A percentile compares a stretch with the other conserved stretches of the same genome.
Conservation (phyloP, 2,113 vertebrate species). For the mouse (Mus musculus) region GRCm39 chr5:4114001-4114500, state of each 20-base stretch:
- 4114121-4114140: slow-evolving; percentile 90
- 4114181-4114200: slow-evolving; percentile 83
- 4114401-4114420: slow-evolving; percentile 92
- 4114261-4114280: slow-evolving; percentile 90
- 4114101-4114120: slow-evolving; percentile 87
- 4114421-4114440: slow-evolving; percentile 91
- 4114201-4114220: slow-evolving; percentile 87
- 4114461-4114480: slow-evolving; percentile 88
- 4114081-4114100: slow-evolving; percentile 92
- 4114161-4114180: slow-evolving; percentile 90
- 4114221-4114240: slow-evolving; percentile 92
- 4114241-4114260: slow-evolving; percentile 92
- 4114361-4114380: slow-evolving; percentile 88
- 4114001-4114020: background rate
- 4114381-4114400: slow-evolving; percentile 92
- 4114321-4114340: slow-evolving; percentile 74
- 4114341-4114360: slow-evolving; percentile 77
- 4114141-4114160: slow-evolving; percentile 87
- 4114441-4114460: slow-evolving; percentile 92
- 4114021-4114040: slow-evolving; percentile 11
- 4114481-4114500: slow-evolving; percentile 91
- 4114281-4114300: slow-evolving; percentile 90
- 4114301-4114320: slow-evolving; percentile 85
- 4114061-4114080: slow-evolving; percentile 91
- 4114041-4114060: slow-evolving; percentile 61